These are phyloP conservation scores for Rotaria magnacalcarata DNA, from an alignment of 2,888 invertebrate genomes.

Conservation along the genomic window DNA sequence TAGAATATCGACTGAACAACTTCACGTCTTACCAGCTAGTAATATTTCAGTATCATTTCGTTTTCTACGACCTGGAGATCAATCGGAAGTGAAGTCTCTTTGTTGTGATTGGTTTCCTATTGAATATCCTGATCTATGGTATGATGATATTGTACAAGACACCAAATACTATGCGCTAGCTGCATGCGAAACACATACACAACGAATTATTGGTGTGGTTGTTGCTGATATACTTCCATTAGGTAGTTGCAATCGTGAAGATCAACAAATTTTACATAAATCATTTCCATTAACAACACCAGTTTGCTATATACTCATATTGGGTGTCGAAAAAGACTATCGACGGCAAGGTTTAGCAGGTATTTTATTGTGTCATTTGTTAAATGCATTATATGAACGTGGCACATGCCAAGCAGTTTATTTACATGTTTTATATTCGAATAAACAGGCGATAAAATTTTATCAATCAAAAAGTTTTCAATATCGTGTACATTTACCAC, in stretches of 20 bases:
- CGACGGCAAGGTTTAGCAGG: constrained; percentile 65
- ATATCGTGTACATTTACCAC: constrained; percentile 83
- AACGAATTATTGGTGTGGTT: constrained; percentile 79
- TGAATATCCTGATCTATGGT: constrained; percentile 74
- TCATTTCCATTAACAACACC: constrained; percentile 36
- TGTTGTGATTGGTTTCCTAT: constrained; percentile 97
- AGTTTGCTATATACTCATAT: constrained; percentile 25
- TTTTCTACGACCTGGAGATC: constrained; percentile 77
- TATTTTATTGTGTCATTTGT: constrained; percentile 79
- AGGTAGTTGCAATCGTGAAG: constrained; percentile 78
- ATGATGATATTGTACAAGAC: constrained; percentile 81
- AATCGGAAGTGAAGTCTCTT: constrained; percentile 80
- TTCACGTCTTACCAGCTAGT: background rate
- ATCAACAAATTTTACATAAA: constrained; percentile 32
- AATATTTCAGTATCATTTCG: background rate
- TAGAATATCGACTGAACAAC: background rate
- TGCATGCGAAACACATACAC: constrained; percentile 71
- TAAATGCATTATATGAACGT: constrained; percentile 79
- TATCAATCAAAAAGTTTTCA: constrained; percentile 78
- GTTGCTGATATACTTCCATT: constrained; percentile 92
- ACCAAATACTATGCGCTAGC: constrained; percentile 86
- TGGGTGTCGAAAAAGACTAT: constrained; percentile 29
- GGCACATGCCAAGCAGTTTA: constrained; percentile 86
- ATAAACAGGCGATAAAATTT: constrained; percentile 88
- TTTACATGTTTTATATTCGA: constrained; percentile 90